These are phyloP conservation scores for Gymnothorax reevesii DNA, from an alignment of 2,797 vertebrate genomes.

Conservation along the genomic window DNA sequence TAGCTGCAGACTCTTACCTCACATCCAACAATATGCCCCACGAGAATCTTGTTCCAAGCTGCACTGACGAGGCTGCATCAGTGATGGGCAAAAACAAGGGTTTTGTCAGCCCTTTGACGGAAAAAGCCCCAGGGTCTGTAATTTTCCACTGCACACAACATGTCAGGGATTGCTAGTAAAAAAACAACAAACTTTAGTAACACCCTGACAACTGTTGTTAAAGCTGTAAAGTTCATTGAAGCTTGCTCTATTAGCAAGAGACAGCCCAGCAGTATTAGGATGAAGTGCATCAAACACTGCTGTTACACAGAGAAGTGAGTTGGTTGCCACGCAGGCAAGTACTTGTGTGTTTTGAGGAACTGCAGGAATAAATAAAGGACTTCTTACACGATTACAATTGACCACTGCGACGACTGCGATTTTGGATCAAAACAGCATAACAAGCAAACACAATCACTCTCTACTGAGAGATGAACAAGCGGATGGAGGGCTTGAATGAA, in stretches of 20 bases:
- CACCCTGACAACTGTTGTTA: constrained; percentile 39
- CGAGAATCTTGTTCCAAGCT: not conserved
- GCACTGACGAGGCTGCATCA: not conserved
- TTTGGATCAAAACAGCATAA: constrained; percentile 34
- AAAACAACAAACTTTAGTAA: constrained; percentile 31
- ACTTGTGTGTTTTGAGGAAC: constrained; percentile 37
- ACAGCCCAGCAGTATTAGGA: constrained; percentile 34
- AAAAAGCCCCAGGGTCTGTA: constrained; percentile 31
- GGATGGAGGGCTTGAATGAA: too few relatives aligned
- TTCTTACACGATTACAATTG: constrained; percentile 31
- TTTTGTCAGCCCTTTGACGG: constrained; percentile 33
- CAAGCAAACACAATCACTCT: not conserved
- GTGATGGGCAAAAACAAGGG: not conserved
- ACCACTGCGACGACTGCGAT: constrained; percentile 20
- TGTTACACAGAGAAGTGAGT: constrained; percentile 33
- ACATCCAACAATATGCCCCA: not conserved
- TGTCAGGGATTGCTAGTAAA: constrained; percentile 37
- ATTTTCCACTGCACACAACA: constrained; percentile 38
- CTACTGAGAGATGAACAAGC: too few relatives aligned
- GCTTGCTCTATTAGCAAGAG: constrained; percentile 21
- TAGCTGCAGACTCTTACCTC: not conserved
- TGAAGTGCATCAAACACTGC: constrained; percentile 30
- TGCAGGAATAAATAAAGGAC: constrained; percentile 27
- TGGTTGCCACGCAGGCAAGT: constrained; percentile 25
- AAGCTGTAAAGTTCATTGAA: constrained; percentile 33